phyloP scores from a whole-genome alignment of 1,140 invertebrate species.

The Calliopsis andreniformis region DNA sequence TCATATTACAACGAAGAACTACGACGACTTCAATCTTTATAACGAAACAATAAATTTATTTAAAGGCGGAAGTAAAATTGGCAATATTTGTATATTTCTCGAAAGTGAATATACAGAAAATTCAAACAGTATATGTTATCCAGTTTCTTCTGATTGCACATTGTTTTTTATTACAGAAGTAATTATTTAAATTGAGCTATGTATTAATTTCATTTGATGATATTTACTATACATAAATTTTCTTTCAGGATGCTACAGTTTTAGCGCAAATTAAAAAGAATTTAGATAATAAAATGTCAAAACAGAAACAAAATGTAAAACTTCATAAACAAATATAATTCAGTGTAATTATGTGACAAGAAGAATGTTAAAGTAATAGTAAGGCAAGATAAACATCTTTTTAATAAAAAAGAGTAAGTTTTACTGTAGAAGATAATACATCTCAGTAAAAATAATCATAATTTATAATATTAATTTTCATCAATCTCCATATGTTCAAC shows the following conservation, averaged over 20 bases:
- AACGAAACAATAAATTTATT: conserved; percentile 69
- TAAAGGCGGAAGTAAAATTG: conserved; percentile 62
- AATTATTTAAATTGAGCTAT: conserved; percentile 3
- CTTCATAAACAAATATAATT: neutral
- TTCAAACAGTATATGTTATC: conserved; percentile 59
- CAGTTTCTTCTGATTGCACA: conserved; percentile 59
- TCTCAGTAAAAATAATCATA: neutral
- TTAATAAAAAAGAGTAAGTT: too few relatives aligned
- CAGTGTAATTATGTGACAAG: too few relatives aligned
- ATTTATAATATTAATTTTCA: conserved; percentile 23
- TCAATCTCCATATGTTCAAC: conserved; percentile 38
- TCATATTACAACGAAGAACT: conserved; percentile 61
- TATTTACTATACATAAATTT: neutral
- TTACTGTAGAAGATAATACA: neutral
- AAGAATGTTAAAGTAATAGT: too few relatives aligned
- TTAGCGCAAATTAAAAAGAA: conserved; percentile 34
- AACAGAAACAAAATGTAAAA: neutral
- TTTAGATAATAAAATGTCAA: neutral
- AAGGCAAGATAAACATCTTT: too few relatives aligned
- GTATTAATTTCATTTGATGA: neutral
- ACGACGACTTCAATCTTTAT: conserved; percentile 63
- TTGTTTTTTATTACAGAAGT: conserved; percentile 69
- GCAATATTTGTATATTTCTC: conserved; percentile 60
- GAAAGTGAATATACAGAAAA: conserved; percentile 53
- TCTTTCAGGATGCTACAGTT: conserved; percentile 35